These are phyloP conservation scores for Reticulitermes speratus DNA, from an alignment of 1,140 invertebrate genomes.

Conservation along the genomic window DNA sequence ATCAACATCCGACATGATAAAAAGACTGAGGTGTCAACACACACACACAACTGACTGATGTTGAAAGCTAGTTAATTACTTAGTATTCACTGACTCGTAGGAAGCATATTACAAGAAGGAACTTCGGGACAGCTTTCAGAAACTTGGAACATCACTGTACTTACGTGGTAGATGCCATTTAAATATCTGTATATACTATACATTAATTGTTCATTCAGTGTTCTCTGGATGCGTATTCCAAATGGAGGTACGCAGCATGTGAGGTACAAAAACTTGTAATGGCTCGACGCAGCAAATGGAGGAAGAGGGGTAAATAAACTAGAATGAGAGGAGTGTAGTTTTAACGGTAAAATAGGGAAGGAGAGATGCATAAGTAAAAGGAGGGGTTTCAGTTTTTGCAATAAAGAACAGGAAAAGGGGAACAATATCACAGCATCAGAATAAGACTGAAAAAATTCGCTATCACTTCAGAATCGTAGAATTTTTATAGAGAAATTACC, in stretches of 20 bases:
- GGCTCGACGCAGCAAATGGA: not conserved
- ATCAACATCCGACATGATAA: too few species aligned
- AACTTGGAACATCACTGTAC: too few species aligned
- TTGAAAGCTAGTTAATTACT: too few species aligned
- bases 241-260: not conserved
- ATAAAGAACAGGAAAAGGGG: conserved; percentile 31
- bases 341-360: not conserved
- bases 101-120: too few species aligned
- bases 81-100: too few species aligned
- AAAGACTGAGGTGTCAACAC: too few species aligned
- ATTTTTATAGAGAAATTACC: conserved; percentile 34
- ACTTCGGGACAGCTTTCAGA: too few species aligned
- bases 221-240: not conserved
- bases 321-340: not conserved
- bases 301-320: not conserved
- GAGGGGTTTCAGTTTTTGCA: conserved; percentile 6
- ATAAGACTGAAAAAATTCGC: conserved; percentile 21
- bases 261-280: not conserved
- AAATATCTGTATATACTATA: not conserved
- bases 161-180: not conserved
- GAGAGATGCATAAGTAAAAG: not conserved
- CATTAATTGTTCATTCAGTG: not conserved
- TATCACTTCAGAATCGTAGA: conserved; percentile 33
- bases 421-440: conserved; percentile 28
- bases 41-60: too few species aligned